Base-by-base conservation (phyloP, 2,888 invertebrate genomes). In the Thereva nobilitata region DNA sequence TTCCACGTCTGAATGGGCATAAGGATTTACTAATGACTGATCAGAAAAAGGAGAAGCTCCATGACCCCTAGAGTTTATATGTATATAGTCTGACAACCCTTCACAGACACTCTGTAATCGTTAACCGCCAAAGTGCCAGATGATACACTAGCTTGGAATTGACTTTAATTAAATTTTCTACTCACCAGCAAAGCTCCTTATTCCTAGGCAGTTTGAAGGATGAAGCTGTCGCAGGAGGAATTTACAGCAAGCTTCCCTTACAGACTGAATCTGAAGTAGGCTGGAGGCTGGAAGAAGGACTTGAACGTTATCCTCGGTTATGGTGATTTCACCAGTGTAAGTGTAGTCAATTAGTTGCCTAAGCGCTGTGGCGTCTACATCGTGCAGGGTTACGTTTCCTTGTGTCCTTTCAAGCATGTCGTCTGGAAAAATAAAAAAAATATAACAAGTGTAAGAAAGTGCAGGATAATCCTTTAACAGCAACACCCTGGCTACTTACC, bases 121-220 rank as follows among this genome's bases (percentile, higher is more conserved):
- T 23, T 23, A 23, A 23, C 23, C 23, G 2, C 23, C 23, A 23
- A 23, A 23, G 23, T 23, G 23, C 23, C 23, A 42, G 42, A 42
- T 42, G n/a, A 42, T 42, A 2, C 42, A 42, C 42, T 42, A 9
- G 23, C 23, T 2, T 23, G 2, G 23, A 23, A 23, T 42, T 42
- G n/a, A 42, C 8, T n/a, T 42, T 42, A 9, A 9, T 7, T 42
- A 7, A 42, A 42, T 7, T 10, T n/a, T 10, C n/a, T 37, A 72
- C 74, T 75, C 70, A 78, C 78, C 81, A 10, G 81, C 81, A 78
- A 91, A 91, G 78, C 88, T 89, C 66, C 89, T 81, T 61, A 91
- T 91, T 64, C 91, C 91, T 67, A 91, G 82, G 75, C 90, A 90
- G 77, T 91, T 91, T 50, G 88, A 87, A 2, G 90, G 89, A 79